Percentiles rank a stretch among this genome's conserved stretches.
phyloP scores from a whole-genome alignment of 2,888 invertebrate species.

The Microplitis deprimator region DNA sequence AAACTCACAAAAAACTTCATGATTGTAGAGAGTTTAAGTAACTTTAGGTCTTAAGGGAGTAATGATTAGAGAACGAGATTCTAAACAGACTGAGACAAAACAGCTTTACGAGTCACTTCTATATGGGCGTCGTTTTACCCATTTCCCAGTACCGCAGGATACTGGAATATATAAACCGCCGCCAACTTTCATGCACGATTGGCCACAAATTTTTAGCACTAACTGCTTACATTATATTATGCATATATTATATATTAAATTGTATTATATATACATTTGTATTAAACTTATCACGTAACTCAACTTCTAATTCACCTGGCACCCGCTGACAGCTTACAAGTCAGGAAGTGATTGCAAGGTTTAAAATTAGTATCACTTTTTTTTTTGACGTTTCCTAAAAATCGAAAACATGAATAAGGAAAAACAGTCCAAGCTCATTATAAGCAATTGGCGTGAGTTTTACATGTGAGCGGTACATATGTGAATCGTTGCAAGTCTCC shows the following conservation, averaged over 20 bases:
- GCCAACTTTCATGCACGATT: constrained; percentile 65
- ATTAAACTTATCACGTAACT: constrained; percentile 43
- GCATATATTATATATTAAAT: background rate
- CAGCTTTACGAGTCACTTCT: constrained; percentile 64
- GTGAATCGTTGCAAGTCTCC: too few relatives aligned
- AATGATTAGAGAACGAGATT: constrained; percentile 1
- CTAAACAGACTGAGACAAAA: constrained; percentile 61
- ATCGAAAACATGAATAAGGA: too few relatives aligned
- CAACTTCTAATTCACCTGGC: background rate
- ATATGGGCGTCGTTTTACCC: constrained; percentile 59
- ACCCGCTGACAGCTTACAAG: background rate
- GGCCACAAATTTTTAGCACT: constrained; percentile 50
- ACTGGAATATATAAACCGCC: constrained; percentile 44
- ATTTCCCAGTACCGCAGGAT: constrained; percentile 43
- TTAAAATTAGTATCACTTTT: background rate
- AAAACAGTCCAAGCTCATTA: too few relatives aligned
- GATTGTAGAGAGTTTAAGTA: constrained; percentile 1
- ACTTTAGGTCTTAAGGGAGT: background rate
- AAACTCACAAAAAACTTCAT: constrained; percentile 20
- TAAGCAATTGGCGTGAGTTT: too few relatives aligned
- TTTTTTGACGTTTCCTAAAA: too few relatives aligned
- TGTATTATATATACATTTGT: background rate
- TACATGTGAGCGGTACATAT: too few relatives aligned
- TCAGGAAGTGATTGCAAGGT: background rate
- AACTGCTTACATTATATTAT: constrained; percentile 4